Evolutionary conservation across 2,888 invertebrate species (phyloP), one percentile per base, ranked within the genome.

Genomic region (Prionchulus punctatus): DNA sequence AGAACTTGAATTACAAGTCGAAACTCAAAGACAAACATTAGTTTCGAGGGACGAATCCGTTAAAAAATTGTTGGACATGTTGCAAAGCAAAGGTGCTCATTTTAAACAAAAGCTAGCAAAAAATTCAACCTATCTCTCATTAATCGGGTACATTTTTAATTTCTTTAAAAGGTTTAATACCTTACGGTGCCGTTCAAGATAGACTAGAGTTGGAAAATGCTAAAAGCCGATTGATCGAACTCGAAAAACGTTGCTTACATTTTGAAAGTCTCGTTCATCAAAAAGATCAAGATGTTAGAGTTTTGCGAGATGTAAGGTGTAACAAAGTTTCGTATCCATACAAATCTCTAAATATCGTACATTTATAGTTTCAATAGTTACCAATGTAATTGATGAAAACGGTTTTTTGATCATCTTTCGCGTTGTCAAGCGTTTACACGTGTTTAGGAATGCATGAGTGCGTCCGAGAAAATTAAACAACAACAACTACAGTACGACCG

Each of bases 11-110:
- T 78, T 94, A 69, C 82, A 94, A 67, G 89, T 92, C 70, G 94
- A 94, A 75, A 91, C 92, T 31, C 94, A 96, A 76, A 94, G 94
- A 76, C 92, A 94, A 77, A 96, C 94, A 49, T 78, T 96, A 63
- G 85, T 86, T 71, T 90, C 94, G 51, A 80, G 94, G 67, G 94
- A 96, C 76, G 94, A 94, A 71, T 92, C 91, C 75, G 94, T 96
- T 73, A 94, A 94, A 78, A 94, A 92, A 76, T 80, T 96, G 68
- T 80, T 96, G 70, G 94, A 96, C 79, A 92, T 96, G 91, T 80
- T 96, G 59, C 92, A 94, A 75, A 89, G 86, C 73, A 91, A 90
- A 78, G 90, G 90, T 89, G 81, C 88, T 89, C 7, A 7, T 36
- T 36, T 36, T 7, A 36, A 12, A 18, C 36, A 7, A 36, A 7